Evolutionary conservation across 2,888 invertebrate species (phyloP).

Genomic region (Lagria hirta): DNA sequence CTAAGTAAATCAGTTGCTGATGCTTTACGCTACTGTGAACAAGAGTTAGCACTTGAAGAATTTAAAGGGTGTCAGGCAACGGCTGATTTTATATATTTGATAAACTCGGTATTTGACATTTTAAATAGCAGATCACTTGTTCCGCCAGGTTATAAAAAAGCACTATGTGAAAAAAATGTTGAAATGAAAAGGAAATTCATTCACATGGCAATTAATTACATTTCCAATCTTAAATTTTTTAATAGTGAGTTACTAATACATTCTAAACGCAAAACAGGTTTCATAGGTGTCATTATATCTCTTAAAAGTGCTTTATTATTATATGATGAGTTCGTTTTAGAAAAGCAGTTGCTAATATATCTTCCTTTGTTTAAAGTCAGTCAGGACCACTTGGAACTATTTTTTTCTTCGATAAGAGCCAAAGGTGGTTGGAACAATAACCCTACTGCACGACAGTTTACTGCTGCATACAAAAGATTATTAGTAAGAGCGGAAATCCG

Average conservation of each 20-base stretch:
- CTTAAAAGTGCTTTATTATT: slow-evolving; percentile 11
- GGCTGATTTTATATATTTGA: slow-evolving; percentile 14
- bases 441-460: slow-evolving; percentile 31
- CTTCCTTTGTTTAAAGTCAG: slow-evolving; percentile 26
- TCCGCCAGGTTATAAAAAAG: no score
- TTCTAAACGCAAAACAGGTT: slow-evolving; percentile 27
- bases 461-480: slow-evolving; percentile 28
- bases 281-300: slow-evolving; percentile 22
- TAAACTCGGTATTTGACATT: slow-evolving; percentile 27
- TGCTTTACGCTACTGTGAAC: slow-evolving; percentile 18
- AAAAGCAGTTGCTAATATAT: slow-evolving; percentile 1
- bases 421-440: slow-evolving; percentile 31
- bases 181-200: no score
- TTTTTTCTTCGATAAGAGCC: slow-evolving; percentile 13
- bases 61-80: slow-evolving; percentile 21
- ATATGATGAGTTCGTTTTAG: slow-evolving; percentile 14
- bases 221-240: no score
- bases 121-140: slow-evolving; percentile 26
- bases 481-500: slow-evolving; percentile 25
- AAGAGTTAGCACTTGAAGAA: slow-evolving; percentile 14
- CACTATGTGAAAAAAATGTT: no score
- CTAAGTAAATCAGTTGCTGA: slow-evolving; percentile 17
- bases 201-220: no score
- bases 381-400: slow-evolving; percentile 19
- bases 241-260: slow-evolving; percentile 13